Evolutionary conservation across 2,888 invertebrate genomes (phyloP), one percentile per base, ranked within the genome.

Genomic region (Nymphalis c-album): DNA sequence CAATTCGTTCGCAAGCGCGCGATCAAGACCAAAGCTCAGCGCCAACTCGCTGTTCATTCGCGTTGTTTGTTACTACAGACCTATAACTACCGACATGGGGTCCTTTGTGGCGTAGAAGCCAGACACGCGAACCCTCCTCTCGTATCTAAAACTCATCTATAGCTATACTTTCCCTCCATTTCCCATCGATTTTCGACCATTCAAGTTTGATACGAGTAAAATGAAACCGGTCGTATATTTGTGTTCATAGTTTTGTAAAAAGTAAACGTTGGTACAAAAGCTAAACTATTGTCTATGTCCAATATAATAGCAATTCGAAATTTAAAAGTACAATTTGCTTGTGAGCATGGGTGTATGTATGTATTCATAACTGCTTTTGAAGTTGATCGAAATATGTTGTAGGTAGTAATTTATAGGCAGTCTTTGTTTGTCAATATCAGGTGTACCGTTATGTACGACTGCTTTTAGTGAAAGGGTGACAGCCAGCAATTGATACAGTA

Each of bases 111-210:
- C 82, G 81, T 77, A 78, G 80, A 78, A 78, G 85, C 85, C 86
- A 91, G 88, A 90, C 90, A 86, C 82, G 86, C 87, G 79, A 88
- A 86, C 88, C 90, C 88, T 85, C 85, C 81, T 78, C 77, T 75
- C 73, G 74, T 77, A 75, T 69, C 74, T 74, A 70, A 78, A 77
- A 74, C 66, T 80, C 77, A 81, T 74, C 80, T 80, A 84, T 83
- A 84, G 78, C 75, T 83, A 82, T 81, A 78, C 75, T 77, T 74
- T 77, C 73, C 78, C 78, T 80, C 77, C 74, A 74, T 78, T 78
- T 76, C 72, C 74, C 77, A 78, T 78, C 75, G 78, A 78, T 78
- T 78, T 78, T 77, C 73, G 72, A 71, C 73, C 74, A 74, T 68
- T 71, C 73, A 71, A 71, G 72, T 70, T 71, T 64, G 63, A 53